These are phyloP conservation scores for Octopus bimaculoides DNA, from an alignment of 1,140 invertebrate species.

Conservation along the genomic window DNA sequence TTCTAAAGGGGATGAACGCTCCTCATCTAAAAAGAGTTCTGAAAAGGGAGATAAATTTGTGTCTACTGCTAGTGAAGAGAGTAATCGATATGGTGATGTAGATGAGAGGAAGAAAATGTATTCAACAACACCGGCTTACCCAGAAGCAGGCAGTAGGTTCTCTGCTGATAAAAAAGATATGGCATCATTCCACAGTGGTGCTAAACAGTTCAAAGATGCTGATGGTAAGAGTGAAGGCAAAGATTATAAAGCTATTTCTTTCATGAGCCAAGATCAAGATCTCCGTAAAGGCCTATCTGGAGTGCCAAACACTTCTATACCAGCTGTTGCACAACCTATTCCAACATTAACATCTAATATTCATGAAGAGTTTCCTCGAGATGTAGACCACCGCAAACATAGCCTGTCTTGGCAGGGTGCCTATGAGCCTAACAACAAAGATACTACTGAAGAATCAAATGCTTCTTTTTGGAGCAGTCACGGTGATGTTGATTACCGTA, in stretches of 20 bases:
- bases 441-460: not conserved
- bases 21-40: not conserved
- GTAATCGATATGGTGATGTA: not conserved
- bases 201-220: not conserved
- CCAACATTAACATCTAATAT: not conserved
- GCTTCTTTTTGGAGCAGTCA: not conserved
- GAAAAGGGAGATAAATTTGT: not conserved
- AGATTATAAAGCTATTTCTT: not conserved
- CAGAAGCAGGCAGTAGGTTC: not conserved
- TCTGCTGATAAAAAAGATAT: slow-evolving; percentile 1
- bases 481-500: slow-evolving; percentile 4
- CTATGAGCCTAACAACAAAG: not conserved
- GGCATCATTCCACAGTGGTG: not conserved
- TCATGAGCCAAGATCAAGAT: not conserved
- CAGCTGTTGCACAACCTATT: not conserved
- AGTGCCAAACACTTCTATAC: not conserved
- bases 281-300: not conserved
- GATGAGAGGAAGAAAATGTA: slow-evolving; percentile 4
- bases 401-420: not conserved
- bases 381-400: slow-evolving; percentile 11
- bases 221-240: not conserved
- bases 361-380: not conserved
- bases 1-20: slow-evolving; percentile 2
- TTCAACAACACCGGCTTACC: not conserved
- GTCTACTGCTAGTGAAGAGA: not conserved